Evolutionary conservation across 2,797 vertebrate species (phyloP), one percentile per base, ranked within the genome.

Genomic region (Fistularia tabacaria): DNA sequence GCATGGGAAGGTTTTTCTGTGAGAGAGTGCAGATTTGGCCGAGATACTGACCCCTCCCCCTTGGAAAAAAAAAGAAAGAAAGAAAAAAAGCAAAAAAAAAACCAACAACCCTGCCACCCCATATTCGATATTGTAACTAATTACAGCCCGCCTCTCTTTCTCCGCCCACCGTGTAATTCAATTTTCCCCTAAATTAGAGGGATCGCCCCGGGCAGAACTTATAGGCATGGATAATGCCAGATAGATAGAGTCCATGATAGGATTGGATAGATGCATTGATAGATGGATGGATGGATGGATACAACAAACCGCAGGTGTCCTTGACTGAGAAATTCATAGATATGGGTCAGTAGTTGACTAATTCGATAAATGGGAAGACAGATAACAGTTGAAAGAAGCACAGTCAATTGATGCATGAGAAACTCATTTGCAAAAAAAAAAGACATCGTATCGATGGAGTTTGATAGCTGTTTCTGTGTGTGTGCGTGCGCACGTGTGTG

Each of bases 161-260:
- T 80, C 66, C 36, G 41, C 69, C 77, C 54, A 14, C 70, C 25
- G 38, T 79, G 74, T 82, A 86, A 87, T 87, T 85, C 46, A 80
- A 81, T 87, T 85, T 81, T 57, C 54, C 69, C 59, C 79, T 59
- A 80, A 85, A 86, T 81, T 61, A 57, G 69, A 73, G 66, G 51
- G 61, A 77, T 74, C 7, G 51, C 71, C 44, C 38, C 46, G 9
- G 71, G 71, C 71, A 39, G 67, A 62, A 61, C 62, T 53, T 37
- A 41, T 43, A 57, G 62, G 66, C 71, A 41, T 66, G 67, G 76
- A 74, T 76, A 50, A 65, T 62, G 63, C 61, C 64, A 63, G 74
- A 78, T 56, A 59, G 49, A 63, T 42, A 51, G 9, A 6, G 44
- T 14, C 1, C 57, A 59, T 36, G 58, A 62, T 54, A 12, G 50